A percentile compares a stretch with the other conserved stretches of the same genome.
Evolutionary conservation across 2,113 vertebrate genomes (phyloP).

Genomic region (Scopus umbretta): DNA sequence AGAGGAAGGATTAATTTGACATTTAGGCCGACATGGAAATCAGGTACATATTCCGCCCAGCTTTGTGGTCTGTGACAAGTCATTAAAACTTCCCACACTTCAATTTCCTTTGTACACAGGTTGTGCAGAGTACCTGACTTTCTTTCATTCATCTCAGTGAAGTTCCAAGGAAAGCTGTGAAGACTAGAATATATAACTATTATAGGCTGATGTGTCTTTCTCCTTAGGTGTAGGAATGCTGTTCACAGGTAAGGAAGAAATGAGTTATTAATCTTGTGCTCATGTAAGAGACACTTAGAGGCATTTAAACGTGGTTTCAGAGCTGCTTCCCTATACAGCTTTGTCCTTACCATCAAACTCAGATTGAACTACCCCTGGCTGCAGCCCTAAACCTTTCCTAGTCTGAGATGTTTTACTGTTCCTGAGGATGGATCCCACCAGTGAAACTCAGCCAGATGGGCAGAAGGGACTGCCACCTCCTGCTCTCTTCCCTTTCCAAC

Average conservation of each 20-base stretch:
- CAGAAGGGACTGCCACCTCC: neutral
- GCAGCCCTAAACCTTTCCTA: neutral
- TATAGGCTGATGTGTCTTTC: neutral
- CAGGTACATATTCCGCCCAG: neutral
- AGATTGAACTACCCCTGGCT: neutral
- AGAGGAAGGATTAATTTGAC: neutral
- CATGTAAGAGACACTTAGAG: neutral
- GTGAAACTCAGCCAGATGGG: neutral
- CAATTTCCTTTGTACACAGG: neutral
- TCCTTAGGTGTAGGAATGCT: neutral
- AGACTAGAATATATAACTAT: neutral
- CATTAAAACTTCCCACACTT: neutral
- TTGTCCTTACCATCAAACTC: neutral
- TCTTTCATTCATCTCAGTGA: neutral
- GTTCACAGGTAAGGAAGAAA: neutral
- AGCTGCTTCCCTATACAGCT: neutral
- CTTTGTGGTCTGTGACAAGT: neutral
- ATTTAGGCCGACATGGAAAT: neutral
- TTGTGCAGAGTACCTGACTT: neutral
- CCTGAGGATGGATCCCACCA: neutral
- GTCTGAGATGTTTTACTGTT: neutral
- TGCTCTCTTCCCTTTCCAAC: neutral
- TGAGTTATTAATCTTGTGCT: neutral
- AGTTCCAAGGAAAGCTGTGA: neutral
- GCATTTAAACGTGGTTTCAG: neutral